These are phyloP conservation scores for Ancistrus triradiatus DNA, from an alignment of 2,113 vertebrate species.

Conservation along the genomic window DNA sequence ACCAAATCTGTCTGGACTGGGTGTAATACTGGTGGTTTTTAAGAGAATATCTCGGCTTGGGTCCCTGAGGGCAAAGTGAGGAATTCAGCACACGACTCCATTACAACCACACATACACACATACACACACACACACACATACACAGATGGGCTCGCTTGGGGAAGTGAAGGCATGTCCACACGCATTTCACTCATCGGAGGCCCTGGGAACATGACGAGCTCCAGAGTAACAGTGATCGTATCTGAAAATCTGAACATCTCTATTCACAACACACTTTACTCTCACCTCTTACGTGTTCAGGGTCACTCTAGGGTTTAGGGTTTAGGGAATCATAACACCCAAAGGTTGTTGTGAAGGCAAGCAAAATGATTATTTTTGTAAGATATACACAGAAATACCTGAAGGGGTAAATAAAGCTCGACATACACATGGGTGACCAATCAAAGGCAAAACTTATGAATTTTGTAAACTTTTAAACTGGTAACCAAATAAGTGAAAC, in stretches of 20 bases:
- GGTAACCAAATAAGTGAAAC: too few relatives aligned
- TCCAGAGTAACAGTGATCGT: conserved; percentile 1
- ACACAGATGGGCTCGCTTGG: conserved; percentile 5
- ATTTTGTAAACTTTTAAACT: too few relatives aligned
- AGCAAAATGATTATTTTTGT: too few relatives aligned
- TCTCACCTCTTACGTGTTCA: too few relatives aligned
- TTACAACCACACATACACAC: conserved; percentile 26
- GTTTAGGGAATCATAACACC: too few relatives aligned
- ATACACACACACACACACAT: conserved; percentile 1
- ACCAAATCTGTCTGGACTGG: conserved; percentile 61
- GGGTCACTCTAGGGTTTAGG: too few relatives aligned
- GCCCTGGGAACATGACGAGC: conserved; percentile 19
- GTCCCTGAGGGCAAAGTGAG: conserved; percentile 46
- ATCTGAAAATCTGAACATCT: not conserved
- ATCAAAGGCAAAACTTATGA: too few relatives aligned
- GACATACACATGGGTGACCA: too few relatives aligned
- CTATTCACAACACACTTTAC: too few relatives aligned
- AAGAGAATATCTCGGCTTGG: conserved; percentile 48
- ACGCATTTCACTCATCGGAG: conserved; percentile 25
- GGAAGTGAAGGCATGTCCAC: conserved; percentile 27
- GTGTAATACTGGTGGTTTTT: conserved; percentile 66
- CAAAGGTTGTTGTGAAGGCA: too few relatives aligned
- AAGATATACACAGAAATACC: too few relatives aligned
- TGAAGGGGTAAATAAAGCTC: too few relatives aligned
- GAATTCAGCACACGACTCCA: conserved; percentile 45